Percentiles rank a stretch among this genome's conserved stretches.
phyloP scores from a whole-genome alignment of 2,888 invertebrate species.

The Acleris cristana region DNA sequence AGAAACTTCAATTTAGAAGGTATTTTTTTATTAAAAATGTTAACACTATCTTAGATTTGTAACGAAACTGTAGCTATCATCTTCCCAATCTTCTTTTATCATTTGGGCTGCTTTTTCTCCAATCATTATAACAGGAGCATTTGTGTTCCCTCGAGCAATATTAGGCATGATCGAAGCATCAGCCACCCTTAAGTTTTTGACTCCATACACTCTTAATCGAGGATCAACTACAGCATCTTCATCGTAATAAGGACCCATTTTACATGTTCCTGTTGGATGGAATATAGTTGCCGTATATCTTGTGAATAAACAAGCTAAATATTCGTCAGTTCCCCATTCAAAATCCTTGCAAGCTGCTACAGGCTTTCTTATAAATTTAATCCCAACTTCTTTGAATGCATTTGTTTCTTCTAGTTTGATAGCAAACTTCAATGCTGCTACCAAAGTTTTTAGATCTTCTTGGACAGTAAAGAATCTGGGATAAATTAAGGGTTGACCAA shows the following conservation, averaged over 20 bases:
- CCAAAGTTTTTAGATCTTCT: conserved; percentile 84
- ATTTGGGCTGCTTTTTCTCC: conserved; percentile 84
- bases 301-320: conserved; percentile 86
- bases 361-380: conserved; percentile 78
- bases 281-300: conserved; percentile 84
- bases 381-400: conserved; percentile 80
- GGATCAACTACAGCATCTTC: conserved; percentile 66
- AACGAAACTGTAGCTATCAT: conserved; percentile 55
- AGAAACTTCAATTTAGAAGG: neutral
- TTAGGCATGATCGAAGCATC: conserved; percentile 93
- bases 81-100: conserved; percentile 66
- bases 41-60: neutral
- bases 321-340: conserved; percentile 83
- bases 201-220: conserved; percentile 63
- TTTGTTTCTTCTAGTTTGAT: conserved; percentile 82
- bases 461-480: conserved; percentile 86
- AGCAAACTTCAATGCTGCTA: conserved; percentile 84
- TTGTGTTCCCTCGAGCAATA: conserved; percentile 91
- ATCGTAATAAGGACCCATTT: conserved; percentile 69
- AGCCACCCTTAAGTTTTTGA: conserved; percentile 85
- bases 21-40: neutral
- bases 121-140: conserved; percentile 93
- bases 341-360: conserved; percentile 82
- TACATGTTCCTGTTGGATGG: conserved; percentile 71
- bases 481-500: conserved; percentile 88